Conservation (phyloP, 2,797 vertebrate genomes). For the Hydrolagus colliei region DNA sequence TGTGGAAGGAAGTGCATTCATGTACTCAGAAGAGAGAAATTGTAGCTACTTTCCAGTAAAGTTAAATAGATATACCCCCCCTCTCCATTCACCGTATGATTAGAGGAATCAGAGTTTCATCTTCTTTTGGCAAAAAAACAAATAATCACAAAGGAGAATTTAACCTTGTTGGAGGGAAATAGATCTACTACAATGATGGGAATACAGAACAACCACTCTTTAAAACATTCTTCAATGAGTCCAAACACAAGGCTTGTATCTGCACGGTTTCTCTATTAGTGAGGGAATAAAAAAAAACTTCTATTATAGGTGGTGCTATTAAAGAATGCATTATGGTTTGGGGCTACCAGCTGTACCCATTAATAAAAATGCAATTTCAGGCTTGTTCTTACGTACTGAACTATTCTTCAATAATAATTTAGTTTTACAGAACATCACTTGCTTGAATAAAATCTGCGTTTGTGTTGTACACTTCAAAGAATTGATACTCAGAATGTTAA, state of each 20-base stretch:
- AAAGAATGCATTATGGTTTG: not conserved
- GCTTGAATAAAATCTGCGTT: not conserved
- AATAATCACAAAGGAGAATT: not conserved
- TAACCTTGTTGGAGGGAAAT: not conserved
- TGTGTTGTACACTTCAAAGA: not conserved
- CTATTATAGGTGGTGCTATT: not conserved
- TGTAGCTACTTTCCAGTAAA: not conserved
- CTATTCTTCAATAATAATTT: not conserved
- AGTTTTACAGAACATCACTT: not conserved
- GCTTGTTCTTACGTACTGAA: not conserved
- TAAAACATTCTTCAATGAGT: no score
- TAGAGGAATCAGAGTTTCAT: not conserved
- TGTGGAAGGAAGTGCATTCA: not conserved
- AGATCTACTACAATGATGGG: not conserved
- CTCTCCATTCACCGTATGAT: not conserved
- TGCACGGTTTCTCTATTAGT: not conserved
- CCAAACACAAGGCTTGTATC: no score
- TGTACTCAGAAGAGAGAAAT: not conserved
- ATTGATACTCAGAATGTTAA: not conserved
- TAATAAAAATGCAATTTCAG: conserved; percentile 10
- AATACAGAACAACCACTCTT: no score
- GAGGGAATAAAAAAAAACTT: not conserved
- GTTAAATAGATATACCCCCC: not conserved
- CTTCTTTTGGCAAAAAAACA: not conserved
- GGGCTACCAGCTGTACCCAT: not conserved